Base-by-base conservation (phyloP, 2,888 invertebrate genomes). In the Drosophila percnosoma region DNA sequence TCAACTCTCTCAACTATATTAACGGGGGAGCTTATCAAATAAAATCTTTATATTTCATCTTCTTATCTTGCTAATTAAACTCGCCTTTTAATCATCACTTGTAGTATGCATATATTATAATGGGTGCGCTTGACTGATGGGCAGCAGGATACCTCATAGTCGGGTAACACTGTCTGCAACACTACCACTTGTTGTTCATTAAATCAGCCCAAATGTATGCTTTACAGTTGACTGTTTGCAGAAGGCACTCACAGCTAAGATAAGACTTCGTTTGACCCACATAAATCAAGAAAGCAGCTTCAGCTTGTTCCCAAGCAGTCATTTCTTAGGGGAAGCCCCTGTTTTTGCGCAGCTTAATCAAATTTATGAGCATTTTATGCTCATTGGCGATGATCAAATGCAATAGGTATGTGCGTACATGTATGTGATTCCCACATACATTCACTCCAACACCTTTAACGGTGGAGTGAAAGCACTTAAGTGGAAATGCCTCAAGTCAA, bases 351-450 rank as follows among this genome's bases (percentile, higher is more conserved):
- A 62, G 82, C 68, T 78, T 83, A 76, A 90, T 90, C 79, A 77
- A 90, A 87, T 87, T 90, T 83, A 87, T 88, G 83, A 73, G 87
- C 61, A 81, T 90, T 86, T 87, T 87, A 87, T 87, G 87, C 89
- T 75, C 65, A 60, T 71, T 70, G 59, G 68, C 59, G 68, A 64
- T 86, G 86, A 88, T 86, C 81, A 87, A 90, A 85, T 85, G 77
- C 82, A 89, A 89, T 82, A 89, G 77, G 77, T 18, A 11, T 42
- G 11, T 21, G 42, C 6, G 48, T 4, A 1, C 13, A 27, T 54
- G 83, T 88, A 60, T 80, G 80, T 67, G 80, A 77, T 83, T 81
- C 78, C 68, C 67, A 66, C 85, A 31, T 68, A 67, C 88, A 82
- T 75, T 73, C 82, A 68, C 76, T 70, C 68, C 71, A 61, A 83